Conservation (phyloP, 2,888 invertebrate genomes). For the Lysandra coridon region DNA sequence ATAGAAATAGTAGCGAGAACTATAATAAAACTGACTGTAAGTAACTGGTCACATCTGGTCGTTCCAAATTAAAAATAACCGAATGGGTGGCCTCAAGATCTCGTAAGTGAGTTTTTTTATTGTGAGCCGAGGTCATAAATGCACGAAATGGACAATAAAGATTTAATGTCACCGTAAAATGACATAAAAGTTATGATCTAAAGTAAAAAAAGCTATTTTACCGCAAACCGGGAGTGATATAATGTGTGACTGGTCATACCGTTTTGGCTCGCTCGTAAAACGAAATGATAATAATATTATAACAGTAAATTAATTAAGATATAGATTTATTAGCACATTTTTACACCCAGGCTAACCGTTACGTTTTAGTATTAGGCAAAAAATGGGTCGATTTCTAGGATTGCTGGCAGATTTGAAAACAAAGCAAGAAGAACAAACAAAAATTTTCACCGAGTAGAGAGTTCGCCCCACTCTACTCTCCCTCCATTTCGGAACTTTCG, state of each 20-base stretch:
- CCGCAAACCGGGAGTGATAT: constrained; percentile 40
- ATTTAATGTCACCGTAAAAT: constrained; percentile 43
- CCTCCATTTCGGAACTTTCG: too few species aligned
- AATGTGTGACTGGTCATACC: constrained; percentile 30
- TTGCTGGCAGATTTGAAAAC: too few species aligned
- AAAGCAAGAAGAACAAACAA: background rate
- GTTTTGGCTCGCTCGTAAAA: background rate
- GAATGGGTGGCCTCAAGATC: constrained; percentile 33
- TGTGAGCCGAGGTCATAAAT: constrained; percentile 37
- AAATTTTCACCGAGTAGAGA: too few species aligned
- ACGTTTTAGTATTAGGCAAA: too few species aligned
- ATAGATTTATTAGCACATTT: background rate
- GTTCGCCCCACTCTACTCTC: too few species aligned
- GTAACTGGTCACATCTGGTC: constrained; percentile 1
- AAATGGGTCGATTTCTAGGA: too few species aligned
- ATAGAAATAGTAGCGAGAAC: background rate
- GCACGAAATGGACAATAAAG: constrained; percentile 39
- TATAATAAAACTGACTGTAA: background rate
- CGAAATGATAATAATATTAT: background rate
- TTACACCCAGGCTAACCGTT: too few species aligned
- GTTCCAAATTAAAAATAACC: constrained; percentile 25
- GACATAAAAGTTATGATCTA: constrained; percentile 42
- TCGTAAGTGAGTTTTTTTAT: constrained; percentile 40
- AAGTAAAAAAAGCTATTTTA: constrained; percentile 42
- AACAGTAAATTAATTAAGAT: background rate